These are phyloP conservation scores for Calcarius lapponicus DNA, from an alignment of 2,797 vertebrate genomes.

Conservation along the genomic window DNA sequence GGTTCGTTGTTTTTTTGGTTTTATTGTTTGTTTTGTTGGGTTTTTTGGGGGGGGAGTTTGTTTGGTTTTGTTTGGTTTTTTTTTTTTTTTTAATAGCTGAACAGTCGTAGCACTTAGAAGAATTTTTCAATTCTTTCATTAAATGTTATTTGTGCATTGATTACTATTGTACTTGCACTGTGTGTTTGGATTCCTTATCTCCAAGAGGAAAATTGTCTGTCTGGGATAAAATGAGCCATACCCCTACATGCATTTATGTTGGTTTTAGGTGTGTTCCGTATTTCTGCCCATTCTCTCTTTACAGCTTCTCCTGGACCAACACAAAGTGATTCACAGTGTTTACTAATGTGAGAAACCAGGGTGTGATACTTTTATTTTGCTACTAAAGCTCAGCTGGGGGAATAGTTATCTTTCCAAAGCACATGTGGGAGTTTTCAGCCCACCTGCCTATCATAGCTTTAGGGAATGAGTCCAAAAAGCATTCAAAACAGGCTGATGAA, in stretches of 20 bases:
- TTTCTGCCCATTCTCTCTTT: background rate
- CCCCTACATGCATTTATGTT: background rate
- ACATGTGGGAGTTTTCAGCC: slow-evolving; percentile 6
- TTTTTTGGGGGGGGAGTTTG: no score
- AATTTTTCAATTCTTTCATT: background rate
- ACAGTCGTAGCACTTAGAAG: background rate
- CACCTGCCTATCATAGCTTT: background rate
- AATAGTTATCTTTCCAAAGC: slow-evolving; percentile 6
- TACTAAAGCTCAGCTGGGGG: background rate
- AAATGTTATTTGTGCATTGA: background rate
- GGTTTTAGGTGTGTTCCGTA: background rate
- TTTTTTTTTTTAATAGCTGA: background rate
- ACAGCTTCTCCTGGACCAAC: background rate
- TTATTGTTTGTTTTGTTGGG: no score
- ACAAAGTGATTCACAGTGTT: background rate
- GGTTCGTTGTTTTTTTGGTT: background rate
- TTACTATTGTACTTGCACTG: background rate
- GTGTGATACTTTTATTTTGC: background rate
- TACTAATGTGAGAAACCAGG: background rate
- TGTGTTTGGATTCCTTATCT: background rate
- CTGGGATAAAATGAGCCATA: background rate
- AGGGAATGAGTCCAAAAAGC: background rate
- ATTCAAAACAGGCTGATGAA: background rate
- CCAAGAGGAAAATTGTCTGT: background rate
- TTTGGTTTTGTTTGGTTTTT: background rate